Evolutionary conservation across 2,113 vertebrate species (phyloP).

Genomic region (Eulacestoma nigropectus): DNA sequence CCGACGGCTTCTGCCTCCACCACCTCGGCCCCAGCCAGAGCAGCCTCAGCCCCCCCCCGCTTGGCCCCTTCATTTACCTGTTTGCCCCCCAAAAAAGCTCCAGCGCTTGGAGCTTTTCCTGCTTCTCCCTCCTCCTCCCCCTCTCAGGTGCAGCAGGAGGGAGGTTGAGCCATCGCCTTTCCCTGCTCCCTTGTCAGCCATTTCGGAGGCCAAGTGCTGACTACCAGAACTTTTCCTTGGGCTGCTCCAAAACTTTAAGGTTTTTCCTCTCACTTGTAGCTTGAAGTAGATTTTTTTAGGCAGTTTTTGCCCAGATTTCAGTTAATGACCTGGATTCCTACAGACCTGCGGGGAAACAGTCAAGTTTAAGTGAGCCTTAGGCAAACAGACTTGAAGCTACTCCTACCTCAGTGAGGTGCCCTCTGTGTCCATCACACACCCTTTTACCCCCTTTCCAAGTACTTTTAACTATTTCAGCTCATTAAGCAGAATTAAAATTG

Average conservation of each 20-base stretch:
- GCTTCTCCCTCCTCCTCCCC: background rate
- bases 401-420: rapidly evolving
- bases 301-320: background rate
- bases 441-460: background rate
- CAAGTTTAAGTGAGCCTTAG: background rate
- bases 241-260: background rate
- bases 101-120: background rate
- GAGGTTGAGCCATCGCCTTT: background rate
- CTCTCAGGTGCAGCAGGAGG: background rate
- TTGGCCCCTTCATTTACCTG: background rate
- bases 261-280: background rate
- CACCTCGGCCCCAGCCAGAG: no score
- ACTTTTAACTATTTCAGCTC: background rate
- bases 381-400: background rate
- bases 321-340: background rate
- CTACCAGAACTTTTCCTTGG: background rate
- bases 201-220: background rate
- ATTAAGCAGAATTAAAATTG: background rate
- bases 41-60: background rate
- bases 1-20: rapidly evolving
- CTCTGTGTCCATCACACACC: background rate
- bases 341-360: background rate
- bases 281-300: background rate
- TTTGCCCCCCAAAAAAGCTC: rapidly evolving
- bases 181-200: background rate